phyloP scores from a whole-genome alignment of 1,140 invertebrate species.

The Calephelis virginiensis region DNA sequence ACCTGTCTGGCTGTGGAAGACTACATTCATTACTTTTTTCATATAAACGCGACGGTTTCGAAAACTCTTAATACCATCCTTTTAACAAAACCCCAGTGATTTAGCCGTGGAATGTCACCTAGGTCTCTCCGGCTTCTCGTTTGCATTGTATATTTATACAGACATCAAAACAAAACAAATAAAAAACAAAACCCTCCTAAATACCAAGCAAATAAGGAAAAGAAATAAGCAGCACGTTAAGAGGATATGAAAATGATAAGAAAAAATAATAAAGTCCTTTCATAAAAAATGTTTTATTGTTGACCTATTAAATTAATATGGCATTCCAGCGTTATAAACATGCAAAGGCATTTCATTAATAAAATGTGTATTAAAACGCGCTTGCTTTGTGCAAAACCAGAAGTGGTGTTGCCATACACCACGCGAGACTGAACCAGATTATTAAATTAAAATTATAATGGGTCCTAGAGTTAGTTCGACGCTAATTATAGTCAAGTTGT shows the following conservation, averaged over 20 bases:
- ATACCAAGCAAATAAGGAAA: background rate
- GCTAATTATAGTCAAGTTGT: conserved; percentile 10
- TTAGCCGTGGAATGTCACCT: too few species aligned
- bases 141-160: too few species aligned
- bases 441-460: conserved; percentile 15
- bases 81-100: too few species aligned
- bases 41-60: too few species aligned
- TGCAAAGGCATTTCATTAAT: conserved; percentile 12
- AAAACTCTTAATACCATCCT: too few species aligned
- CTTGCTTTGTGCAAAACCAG: conserved; percentile 4
- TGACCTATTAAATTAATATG: conserved; percentile 14
- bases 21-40: too few species aligned
- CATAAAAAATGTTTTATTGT: conserved; percentile 15
- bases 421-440: conserved; percentile 8
- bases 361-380: conserved; percentile 9
- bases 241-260: conserved; percentile 7
- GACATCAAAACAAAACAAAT: too few species aligned
- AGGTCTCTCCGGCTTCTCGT: too few species aligned
- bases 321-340: conserved; percentile 4
- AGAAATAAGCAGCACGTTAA: background rate
- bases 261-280: conserved; percentile 14
- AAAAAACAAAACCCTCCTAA: background rate
- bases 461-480: background rate
- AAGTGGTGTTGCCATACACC: conserved; percentile 3
- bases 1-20: too few species aligned